These are phyloP conservation scores for Pantherophis guttatus DNA, from an alignment of 2,113 vertebrate species.

Conservation along the genomic window DNA sequence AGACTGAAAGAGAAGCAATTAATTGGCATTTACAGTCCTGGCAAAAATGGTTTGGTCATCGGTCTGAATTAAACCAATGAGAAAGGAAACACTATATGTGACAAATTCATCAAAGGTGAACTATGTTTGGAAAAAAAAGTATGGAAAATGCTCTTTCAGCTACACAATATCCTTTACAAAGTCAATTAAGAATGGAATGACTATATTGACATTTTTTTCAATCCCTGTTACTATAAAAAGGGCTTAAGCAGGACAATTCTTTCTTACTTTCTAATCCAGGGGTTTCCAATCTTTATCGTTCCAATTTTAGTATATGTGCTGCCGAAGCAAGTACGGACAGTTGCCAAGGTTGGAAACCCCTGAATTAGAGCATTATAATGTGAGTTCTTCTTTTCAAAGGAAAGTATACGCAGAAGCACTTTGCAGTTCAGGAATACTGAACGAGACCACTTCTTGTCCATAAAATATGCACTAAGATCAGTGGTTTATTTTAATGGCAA, in stretches of 20 bases:
- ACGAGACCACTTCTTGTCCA: neutral
- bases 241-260: neutral
- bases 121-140: neutral
- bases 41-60: neutral
- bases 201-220: neutral
- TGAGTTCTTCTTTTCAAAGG: neutral
- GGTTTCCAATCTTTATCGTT: neutral
- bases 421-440: neutral
- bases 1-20: neutral
- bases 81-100: neutral
- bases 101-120: neutral
- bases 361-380: fast-evolving
- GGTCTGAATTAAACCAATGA: neutral
- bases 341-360: too few species aligned
- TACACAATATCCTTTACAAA: neutral
- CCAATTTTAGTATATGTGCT: too few species aligned
- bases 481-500: neutral
- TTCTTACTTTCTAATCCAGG: neutral
- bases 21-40: neutral
- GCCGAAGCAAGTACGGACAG: too few species aligned
- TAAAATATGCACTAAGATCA: neutral
- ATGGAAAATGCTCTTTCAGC: neutral
- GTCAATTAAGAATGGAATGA: neutral
- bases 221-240: neutral
- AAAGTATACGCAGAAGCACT: neutral